These are phyloP conservation scores for Chromis chromis DNA, from an alignment of 2,797 vertebrate species.

Conservation along the genomic window DNA sequence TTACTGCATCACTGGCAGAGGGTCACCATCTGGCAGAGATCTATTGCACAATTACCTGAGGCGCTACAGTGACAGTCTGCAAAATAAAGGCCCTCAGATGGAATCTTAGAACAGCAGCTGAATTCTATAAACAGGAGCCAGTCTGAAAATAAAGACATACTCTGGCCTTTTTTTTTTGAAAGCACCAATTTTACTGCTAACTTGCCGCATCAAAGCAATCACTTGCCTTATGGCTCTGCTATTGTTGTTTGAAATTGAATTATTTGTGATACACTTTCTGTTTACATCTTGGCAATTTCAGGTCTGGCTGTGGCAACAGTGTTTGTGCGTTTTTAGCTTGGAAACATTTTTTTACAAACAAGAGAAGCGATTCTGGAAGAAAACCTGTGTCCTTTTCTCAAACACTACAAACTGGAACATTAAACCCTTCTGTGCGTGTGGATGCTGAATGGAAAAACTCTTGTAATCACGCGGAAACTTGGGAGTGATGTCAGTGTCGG, in stretches of 20 bases:
- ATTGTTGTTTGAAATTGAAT: conserved; percentile 35
- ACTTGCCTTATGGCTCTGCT: background rate
- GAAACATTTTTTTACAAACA: conserved; percentile 2
- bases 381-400: background rate
- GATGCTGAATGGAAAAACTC: background rate
- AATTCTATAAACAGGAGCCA: conserved; percentile 44
- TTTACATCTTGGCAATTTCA: conserved; percentile 24
- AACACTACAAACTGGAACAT: background rate
- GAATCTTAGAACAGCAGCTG: conserved; percentile 53
- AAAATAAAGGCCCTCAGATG: conserved; percentile 65
- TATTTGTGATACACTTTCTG: conserved; percentile 15
- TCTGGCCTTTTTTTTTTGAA: conserved; percentile 14
- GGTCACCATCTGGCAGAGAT: conserved; percentile 81
- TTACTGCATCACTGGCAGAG: conserved; percentile 62
- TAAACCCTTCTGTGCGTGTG: background rate
- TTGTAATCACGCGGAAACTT: too few species aligned
- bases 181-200: conserved; percentile 41
- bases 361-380: background rate
- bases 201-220: conserved; percentile 29
- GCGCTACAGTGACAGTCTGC: conserved; percentile 58
- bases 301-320: background rate
- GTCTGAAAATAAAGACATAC: conserved; percentile 45
- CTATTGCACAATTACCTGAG: conserved; percentile 77
- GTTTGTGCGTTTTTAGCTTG: background rate
- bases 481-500: too few species aligned